Percentiles rank a stretch among this genome's conserved stretches.
Evolutionary conservation across 1,140 invertebrate genomes (phyloP).

Genomic region (Formica exsecta): DNA sequence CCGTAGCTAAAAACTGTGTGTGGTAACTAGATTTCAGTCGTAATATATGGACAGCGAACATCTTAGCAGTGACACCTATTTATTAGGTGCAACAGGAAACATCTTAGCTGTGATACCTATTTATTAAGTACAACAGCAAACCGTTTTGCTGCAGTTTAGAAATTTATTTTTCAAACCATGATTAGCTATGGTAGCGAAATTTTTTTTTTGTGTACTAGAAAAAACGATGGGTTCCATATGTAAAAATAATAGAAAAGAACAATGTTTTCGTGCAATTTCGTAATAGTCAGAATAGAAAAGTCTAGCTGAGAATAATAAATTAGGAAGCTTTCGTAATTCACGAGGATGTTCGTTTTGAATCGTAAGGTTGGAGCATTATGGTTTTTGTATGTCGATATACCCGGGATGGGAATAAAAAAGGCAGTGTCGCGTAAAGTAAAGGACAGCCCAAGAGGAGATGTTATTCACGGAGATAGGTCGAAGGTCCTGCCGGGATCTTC

Average conservation of each 20-base stretch:
- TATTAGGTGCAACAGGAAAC: too few relatives aligned
- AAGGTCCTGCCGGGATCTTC: conserved; percentile 49
- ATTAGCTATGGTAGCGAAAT: too few relatives aligned
- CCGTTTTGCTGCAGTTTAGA: too few relatives aligned
- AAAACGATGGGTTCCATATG: neutral
- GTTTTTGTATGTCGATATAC: neutral
- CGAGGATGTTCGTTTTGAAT: neutral
- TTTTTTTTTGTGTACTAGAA: neutral
- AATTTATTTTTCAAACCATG: too few relatives aligned
- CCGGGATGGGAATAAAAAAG: conserved; percentile 14
- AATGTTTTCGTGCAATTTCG: conserved; percentile 14
- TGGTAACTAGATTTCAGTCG: too few relatives aligned
- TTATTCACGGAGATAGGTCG: conserved; percentile 50
- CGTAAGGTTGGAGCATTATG: neutral
- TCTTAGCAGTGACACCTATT: too few relatives aligned
- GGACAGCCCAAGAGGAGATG: conserved; percentile 33
- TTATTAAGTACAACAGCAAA: too few relatives aligned
- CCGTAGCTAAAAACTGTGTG: too few relatives aligned
- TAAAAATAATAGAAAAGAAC: conserved; percentile 21
- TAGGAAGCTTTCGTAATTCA: conserved; percentile 53
- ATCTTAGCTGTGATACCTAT: too few relatives aligned
- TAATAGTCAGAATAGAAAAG: neutral
- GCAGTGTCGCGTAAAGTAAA: conserved; percentile 31
- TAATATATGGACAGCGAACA: too few relatives aligned
- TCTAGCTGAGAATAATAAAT: conserved; percentile 43